A percentile compares a stretch with the other conserved stretches of the same genome.
These are phyloP conservation scores for Clanis bilineata DNA, from an alignment of 2,888 invertebrate genomes.

Conservation along the genomic window DNA sequence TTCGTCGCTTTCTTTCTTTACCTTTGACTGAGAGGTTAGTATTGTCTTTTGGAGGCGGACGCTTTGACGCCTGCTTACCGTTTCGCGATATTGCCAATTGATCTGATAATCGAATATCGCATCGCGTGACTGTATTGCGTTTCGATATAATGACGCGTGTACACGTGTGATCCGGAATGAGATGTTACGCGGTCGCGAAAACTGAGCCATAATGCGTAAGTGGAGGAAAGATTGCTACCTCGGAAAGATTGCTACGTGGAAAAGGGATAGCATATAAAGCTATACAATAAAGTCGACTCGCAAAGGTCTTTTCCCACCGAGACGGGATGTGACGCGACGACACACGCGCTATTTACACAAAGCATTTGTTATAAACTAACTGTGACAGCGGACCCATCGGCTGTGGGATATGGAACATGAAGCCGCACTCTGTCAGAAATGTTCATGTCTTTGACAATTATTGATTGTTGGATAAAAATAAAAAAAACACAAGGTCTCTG, in stretches of 20 bases:
- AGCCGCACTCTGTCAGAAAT: no score
- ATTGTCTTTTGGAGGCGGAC: constrained; percentile 70
- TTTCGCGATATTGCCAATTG: constrained; percentile 42
- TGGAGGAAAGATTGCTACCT: constrained; percentile 23
- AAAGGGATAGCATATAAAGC: constrained; percentile 45
- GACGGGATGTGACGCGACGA: no score
- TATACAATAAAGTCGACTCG: constrained; percentile 45
- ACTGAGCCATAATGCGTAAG: constrained; percentile 27
- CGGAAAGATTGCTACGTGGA: constrained; percentile 42
- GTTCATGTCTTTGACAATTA: no score
- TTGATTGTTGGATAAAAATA: no score
- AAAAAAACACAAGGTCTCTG: no score
- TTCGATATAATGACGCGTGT: constrained; percentile 26
- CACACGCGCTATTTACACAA: no score
- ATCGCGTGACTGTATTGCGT: constrained; percentile 30
- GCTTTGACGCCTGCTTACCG: constrained; percentile 61
- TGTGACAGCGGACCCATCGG: no score
- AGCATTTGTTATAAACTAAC: no score
- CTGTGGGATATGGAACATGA: no score
- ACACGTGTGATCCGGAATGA: constrained; percentile 15
- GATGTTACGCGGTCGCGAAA: constrained; percentile 28
- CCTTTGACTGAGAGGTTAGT: constrained; percentile 71
- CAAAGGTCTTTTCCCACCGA: no score
- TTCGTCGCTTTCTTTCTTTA: constrained; percentile 77
- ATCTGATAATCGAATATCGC: constrained; percentile 51